Conservation (phyloP, 2,888 invertebrate species). For the Sphaerophoria taeniata region DNA sequence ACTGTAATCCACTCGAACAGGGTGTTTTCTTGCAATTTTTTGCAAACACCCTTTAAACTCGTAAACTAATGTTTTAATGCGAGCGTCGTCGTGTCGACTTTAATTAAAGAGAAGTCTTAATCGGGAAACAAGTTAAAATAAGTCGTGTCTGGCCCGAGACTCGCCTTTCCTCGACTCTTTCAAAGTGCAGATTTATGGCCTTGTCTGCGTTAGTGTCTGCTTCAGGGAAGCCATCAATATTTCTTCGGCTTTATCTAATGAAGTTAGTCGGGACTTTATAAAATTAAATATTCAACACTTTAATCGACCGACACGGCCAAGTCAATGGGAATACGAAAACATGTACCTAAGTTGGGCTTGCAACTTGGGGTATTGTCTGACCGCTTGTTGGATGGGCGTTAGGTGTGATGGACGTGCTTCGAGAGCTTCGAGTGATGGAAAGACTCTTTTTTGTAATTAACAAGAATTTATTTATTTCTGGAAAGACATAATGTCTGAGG, state of each 20-base stretch:
- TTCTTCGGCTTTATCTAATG: conserved; percentile 48
- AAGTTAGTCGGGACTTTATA: conserved; percentile 55
- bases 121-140: conserved; percentile 22
- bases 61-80: conserved; percentile 11
- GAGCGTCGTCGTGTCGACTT: conserved; percentile 33
- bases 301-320: conserved; percentile 42
- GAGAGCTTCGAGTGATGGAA: conserved; percentile 17
- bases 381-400: conserved; percentile 35
- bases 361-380: conserved; percentile 3
- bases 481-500: conserved; percentile 34
- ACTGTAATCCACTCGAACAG: background rate
- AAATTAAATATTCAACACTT: conserved; percentile 70
- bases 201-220: conserved; percentile 3
- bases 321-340: conserved; percentile 7
- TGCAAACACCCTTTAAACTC: conserved; percentile 1
- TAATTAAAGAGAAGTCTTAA: conserved; percentile 64
- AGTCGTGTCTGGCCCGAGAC: conserved; percentile 8
- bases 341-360: background rate
- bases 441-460: background rate
- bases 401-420: conserved; percentile 26
- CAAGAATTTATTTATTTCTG: conserved; percentile 45
- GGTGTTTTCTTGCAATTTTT: background rate
- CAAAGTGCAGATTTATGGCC: conserved; percentile 55
- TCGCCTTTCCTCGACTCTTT: conserved; percentile 5
- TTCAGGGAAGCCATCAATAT: conserved; percentile 60